Evolutionary conservation across 2,888 invertebrate genomes (phyloP), one percentile per base, ranked within the genome.

Genomic region (Malthinus seriepunctatus): DNA sequence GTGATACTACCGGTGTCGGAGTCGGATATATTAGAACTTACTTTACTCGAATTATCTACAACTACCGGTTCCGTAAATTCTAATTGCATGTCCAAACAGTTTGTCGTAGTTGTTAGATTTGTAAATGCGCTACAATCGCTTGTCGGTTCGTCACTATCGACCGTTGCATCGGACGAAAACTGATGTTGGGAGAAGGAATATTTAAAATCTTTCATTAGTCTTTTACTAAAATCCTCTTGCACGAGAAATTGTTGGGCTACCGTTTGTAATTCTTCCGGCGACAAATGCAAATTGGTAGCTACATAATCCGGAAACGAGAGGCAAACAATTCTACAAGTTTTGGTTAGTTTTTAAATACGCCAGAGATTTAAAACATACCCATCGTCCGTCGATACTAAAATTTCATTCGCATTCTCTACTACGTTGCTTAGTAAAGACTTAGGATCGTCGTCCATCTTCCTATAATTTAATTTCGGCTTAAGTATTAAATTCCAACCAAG

Each of bases 251-350:
- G 77, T 15, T 78, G 72, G 11, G 80, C 80, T 10, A 80, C 78
- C 59, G 78, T 76, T 56, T 78, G 77, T 32, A 81, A 70, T 65
- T 80, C 80, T 63, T 81, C 80, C 32, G 76, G 79, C 11, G 80
- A 80, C 44, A 81, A 67, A 68, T 79, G 80, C 57, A 80, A 70
- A 64, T 79, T 76, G 46, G 79, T 75, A 32, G 79, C 75, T 62
- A 80, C 63, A 8, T 79, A 79, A 70, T 81, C 81, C 56, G 76
- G 79, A 56, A 81, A 63, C 3, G 80, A 77, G 74, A 81, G 76
- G 68, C 80, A 80, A 37, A 80, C 74, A 55, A 81, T 68, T 42
- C 81, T 81, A 77, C 63, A 39, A 39, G 42, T 46, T 48, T 57
- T 8, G 33, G 8, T 37, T 23, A 11, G 1, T 46, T 12, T 54